Evolutionary conservation across 2,888 invertebrate species (phyloP).

Genomic region (Lycia hirtaria): DNA sequence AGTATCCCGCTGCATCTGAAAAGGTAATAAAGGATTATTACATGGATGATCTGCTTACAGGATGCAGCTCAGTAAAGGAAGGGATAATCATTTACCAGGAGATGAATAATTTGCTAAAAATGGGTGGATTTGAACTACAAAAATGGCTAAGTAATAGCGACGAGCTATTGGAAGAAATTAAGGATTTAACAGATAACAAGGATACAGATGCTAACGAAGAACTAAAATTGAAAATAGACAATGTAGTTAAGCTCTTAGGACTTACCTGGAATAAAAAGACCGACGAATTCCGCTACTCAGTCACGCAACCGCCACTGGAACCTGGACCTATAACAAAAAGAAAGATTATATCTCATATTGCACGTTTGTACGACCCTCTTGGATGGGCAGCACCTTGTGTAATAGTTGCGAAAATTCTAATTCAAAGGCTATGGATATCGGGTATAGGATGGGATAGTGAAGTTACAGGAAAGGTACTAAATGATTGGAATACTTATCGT

Average conservation of each 20-base stretch:
- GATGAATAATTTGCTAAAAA: constrained; percentile 38
- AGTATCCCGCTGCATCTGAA: constrained; percentile 40
- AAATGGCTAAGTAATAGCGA: constrained; percentile 47
- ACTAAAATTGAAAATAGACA: constrained; percentile 38
- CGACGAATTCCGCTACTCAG: constrained; percentile 44
- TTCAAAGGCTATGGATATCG: constrained; percentile 50
- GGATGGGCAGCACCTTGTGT: constrained; percentile 50
- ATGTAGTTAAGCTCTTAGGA: constrained; percentile 43
- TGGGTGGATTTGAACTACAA: constrained; percentile 43
- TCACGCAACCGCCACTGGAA: constrained; percentile 35
- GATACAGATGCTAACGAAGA: constrained; percentile 41
- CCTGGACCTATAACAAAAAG: constrained; percentile 47
- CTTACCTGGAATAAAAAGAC: constrained; percentile 44
- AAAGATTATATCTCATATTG: constrained; percentile 47
- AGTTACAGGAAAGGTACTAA: constrained; percentile 14
- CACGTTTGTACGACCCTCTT: constrained; percentile 48
- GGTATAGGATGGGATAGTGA: constrained; percentile 48
- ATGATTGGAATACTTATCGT: constrained; percentile 22
- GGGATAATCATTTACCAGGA: constrained; percentile 38
- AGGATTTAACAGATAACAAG: constrained; percentile 38
- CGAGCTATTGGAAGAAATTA: constrained; percentile 41
- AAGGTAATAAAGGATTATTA: neutral
- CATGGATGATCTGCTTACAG: constrained; percentile 41
- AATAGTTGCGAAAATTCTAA: constrained; percentile 47
- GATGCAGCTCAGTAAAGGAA: constrained; percentile 32